Base-by-base conservation (phyloP, 2,888 invertebrate genomes). In the Escarpia spicata region DNA sequence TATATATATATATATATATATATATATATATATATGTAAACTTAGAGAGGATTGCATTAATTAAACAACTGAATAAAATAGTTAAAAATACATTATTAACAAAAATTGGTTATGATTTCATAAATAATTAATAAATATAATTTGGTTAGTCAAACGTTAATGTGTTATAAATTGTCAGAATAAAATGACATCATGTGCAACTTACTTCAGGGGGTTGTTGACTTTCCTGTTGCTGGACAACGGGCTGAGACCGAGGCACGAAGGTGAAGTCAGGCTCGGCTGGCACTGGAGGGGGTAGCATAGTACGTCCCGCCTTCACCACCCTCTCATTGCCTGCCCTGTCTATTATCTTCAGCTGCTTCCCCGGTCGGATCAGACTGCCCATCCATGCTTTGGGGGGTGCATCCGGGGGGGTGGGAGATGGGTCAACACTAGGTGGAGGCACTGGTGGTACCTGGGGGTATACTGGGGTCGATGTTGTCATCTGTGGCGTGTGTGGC, bases 381-480 rank as follows among this genome's bases (percentile, higher is more conserved):
- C 91, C 44, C 91, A 92, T 96, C n/a, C 96, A 95, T 94, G 96
- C 94, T 12, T 92, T 43, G 10, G 96, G 95, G 19, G 96, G 12
- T 96, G 95, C 3, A n/a, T 98, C 97, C 96, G 96, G 58, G 96
- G 95, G 0, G 95, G 95, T 1, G 95, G 94, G 26, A 94, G 94
- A 8, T 94, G 93, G n/a, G 93, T 92, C 2, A 92, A 92, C 43
- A 44, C 52, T 91, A 31, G 60, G n/a, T 15, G 44, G 92, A 52
- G 92, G 43, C 31, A 58, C 89, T 43, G 92, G 43, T 92, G 92
- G 93, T n/a, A n/a, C 9, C 19, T 44, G 89, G n/a, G 91, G 58
- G 45, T 89, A 31, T 3, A 8, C 44, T 43, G 60, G 19, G 26
- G 91, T 37, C 3, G 37, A 12, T 92, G 52, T 75, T 26, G 75